Base-by-base conservation (phyloP, 2,797 vertebrate genomes). In the Pelochelys cantorii region DNA sequence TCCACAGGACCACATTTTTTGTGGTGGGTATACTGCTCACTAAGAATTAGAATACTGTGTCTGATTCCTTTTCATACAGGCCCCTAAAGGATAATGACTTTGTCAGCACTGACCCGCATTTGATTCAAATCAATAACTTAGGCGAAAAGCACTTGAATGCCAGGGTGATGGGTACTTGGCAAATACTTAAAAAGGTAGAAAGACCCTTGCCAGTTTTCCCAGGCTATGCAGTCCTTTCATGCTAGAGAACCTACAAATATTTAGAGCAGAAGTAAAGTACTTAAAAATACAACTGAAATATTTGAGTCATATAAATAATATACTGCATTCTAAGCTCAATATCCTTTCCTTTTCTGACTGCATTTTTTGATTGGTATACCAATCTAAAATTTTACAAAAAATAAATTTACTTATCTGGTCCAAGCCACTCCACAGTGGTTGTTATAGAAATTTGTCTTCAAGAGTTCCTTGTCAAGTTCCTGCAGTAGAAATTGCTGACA, bases 91-190 rank as follows among this genome's bases (percentile, higher is more conserved):
- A 23, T 10, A 22, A 55, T 84, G 82, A 53, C 86, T 87, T 91
- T 52, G 52, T 90, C 85, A 82, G 18, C 29, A 31, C 54, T 12
- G 34, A 85, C n/a, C 53, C 74, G 0, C 20, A 2, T 34, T 5
- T 82, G 48, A 57, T 81, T 88, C 81, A 82, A 79, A 65, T 82
- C 87, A 82, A 81, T 62, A 88, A 95, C 77, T 77, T 84, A 34
- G 59, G 89, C 84, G 85, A 83, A 90, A 92, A 82, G 71, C 8
- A 23, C 20, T 55, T 0, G 57, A 83, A 52, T 89, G 94, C 94
- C 93, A 94, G 94, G 93, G 93, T 4, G 94, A 89, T 94, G 95
- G 94, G 85, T 94, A 92, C 81, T 94, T 71, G 74, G 25, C 71
- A 68, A 79, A 92, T 79, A 89, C 89, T 91, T 87, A n/a, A 48